Percentiles rank a stretch among this genome's conserved stretches.
Conservation (phyloP, 2,888 invertebrate species). For the Parnassius apollo region DNA sequence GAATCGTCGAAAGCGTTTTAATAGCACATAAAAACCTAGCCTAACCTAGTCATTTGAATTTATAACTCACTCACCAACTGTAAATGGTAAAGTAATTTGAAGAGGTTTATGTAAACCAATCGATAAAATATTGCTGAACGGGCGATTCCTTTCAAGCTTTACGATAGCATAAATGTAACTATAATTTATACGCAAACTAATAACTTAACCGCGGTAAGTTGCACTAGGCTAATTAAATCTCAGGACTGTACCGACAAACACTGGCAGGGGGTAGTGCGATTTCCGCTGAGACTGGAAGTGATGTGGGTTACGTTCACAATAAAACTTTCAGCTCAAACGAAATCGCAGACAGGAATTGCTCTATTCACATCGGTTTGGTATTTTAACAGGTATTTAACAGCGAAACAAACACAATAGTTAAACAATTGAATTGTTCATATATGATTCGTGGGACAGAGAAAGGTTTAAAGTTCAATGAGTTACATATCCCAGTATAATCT, state of each 20-base stretch:
- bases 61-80: constrained; percentile 10
- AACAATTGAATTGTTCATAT: too few relatives aligned
- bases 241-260: not conserved
- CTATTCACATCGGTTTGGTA: constrained; percentile 4
- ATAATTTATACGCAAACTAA: constrained; percentile 17
- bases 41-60: constrained; percentile 7
- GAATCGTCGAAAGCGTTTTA: constrained; percentile 23
- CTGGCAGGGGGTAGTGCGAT: not conserved
- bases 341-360: constrained; percentile 1
- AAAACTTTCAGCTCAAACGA: constrained; percentile 15
- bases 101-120: constrained; percentile 13
- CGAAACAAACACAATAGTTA: too few relatives aligned
- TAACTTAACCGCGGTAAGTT: constrained; percentile 11
- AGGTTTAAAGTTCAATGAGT: not conserved
- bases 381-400: not conserved
- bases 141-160: constrained; percentile 10
- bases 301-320: constrained; percentile 7
- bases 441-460: too few relatives aligned
- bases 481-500: not conserved
- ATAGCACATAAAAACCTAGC: constrained; percentile 16
- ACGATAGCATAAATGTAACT: constrained; percentile 13
- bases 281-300: constrained; percentile 7
- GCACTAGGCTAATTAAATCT: constrained; percentile 13
- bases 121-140: constrained; percentile 11
- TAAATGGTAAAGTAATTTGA: constrained; percentile 17